These are phyloP conservation scores for Crocodylus rhombifer DNA, from an alignment of 2,797 vertebrate species.

Conservation along the genomic window DNA sequence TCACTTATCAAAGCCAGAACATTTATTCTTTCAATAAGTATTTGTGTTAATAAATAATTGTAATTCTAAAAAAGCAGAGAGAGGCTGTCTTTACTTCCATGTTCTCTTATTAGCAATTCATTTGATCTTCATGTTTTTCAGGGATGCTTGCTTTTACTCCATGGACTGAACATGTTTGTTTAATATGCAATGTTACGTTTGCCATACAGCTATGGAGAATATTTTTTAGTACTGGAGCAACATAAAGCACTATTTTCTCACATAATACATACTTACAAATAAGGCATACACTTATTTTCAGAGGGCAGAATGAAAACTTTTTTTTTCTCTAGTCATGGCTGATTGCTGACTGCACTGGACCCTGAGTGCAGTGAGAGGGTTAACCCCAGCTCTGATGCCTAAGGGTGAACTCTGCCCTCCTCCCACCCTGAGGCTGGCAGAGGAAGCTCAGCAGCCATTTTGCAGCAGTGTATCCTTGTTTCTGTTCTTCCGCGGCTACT, in stretches of 20 bases:
- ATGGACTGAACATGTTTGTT: slow-evolving; percentile 6
- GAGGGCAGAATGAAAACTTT: too few species aligned
- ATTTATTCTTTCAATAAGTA: neutral
- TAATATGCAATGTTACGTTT: neutral
- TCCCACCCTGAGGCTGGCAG: too few species aligned
- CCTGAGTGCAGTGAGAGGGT: too few species aligned
- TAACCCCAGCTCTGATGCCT: too few species aligned
- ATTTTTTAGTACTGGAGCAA: slow-evolving; percentile 19
- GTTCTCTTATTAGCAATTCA: neutral
- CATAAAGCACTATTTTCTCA: neutral
- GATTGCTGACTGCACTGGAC: too few species aligned
- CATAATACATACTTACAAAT: neutral
- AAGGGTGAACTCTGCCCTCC: too few species aligned
- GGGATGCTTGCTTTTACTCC: slow-evolving; percentile 16
- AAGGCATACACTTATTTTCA: too few species aligned
- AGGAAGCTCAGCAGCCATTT: too few species aligned
- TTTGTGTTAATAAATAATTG: neutral
- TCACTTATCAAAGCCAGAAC: neutral
- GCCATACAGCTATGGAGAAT: slow-evolving; percentile 2
- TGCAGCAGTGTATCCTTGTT: too few species aligned
- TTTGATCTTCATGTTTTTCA: neutral
- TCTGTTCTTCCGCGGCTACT: too few species aligned
- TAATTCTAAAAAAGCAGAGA: neutral
- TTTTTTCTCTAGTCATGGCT: too few species aligned
- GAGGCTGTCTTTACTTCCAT: neutral